Evolutionary conservation across 2,113 vertebrate species (phyloP).

Genomic region (Caracal caracal): DNA sequence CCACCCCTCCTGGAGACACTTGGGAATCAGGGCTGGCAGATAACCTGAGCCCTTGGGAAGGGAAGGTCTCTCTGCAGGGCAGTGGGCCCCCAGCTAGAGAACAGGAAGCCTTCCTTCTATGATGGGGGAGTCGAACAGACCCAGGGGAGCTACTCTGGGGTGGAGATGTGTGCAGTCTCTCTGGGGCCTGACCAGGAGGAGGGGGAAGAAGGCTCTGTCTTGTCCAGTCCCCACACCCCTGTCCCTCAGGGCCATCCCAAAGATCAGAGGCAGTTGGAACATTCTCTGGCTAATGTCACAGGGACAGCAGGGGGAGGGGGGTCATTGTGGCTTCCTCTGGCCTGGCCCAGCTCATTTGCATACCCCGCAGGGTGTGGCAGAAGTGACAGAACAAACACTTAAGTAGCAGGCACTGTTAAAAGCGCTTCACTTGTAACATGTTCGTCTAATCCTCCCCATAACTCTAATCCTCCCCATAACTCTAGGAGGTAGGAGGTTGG

Average conservation of each 20-base stretch:
- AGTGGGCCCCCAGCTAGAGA: not conserved
- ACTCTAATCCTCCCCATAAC: not conserved
- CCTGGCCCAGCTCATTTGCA: not conserved
- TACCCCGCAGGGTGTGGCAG: not conserved
- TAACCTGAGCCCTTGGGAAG: not conserved
- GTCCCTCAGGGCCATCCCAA: not conserved
- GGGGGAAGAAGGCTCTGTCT: not conserved
- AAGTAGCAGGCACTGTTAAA: not conserved
- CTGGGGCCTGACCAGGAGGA: not conserved
- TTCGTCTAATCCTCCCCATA: not conserved
- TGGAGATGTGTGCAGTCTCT: not conserved
- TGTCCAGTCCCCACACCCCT: not conserved
- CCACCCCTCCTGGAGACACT: not conserved
- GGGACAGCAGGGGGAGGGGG: not conserved
- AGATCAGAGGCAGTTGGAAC: not conserved
- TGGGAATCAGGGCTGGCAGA: not conserved
- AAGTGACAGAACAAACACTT: not conserved
- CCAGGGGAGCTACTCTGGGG: not conserved
- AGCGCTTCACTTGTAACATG: not conserved
- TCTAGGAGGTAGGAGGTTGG: not conserved
- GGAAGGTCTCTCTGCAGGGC: not conserved
- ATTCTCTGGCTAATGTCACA: not conserved
- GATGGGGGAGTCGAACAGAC: not conserved
- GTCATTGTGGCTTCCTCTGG: not conserved
- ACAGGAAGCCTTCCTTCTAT: not conserved